Base-by-base conservation (phyloP, 1,140 invertebrate genomes). In the Drosophila virilis region DNA sequence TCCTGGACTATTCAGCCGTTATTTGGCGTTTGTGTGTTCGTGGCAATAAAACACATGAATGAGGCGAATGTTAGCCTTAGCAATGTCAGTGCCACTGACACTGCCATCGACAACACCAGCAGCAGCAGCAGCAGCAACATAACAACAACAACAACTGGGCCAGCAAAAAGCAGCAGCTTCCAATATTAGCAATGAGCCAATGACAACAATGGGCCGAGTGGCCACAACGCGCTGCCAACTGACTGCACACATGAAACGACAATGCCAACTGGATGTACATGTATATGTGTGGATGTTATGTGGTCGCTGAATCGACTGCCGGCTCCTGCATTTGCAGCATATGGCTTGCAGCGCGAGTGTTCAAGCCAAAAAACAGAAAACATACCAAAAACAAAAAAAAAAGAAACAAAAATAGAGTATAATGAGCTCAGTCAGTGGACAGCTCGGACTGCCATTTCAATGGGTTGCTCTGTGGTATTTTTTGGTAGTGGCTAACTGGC, bases 161-260 rank as follows among this genome's bases (percentile, higher is more conserved):
- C 45, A 57, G 40, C 67, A 61, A 67, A 66, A 67, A 68, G 66
- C 80, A 65, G 67, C 50, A 86, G 82, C 82, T 62, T 67, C 83
- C 79, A 88, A 86, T 86, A 86, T 86, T 86, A 88, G 82, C 83
- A 88, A 88, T 88, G 83, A 75, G 60, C 75, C 83, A 78, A 76
- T 88, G 82, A 86, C 82, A 86, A 86, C 82, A 86, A 82, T 82
- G 78, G 82, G 22, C 82, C 78, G 66, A 86, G 69, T 88, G 71
- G 68, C 72, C 69, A 43, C 71, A 72, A 52, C 69, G 67, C 78
- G 69, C 43, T 71, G 50, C 71, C 67, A 83, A 83, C 46, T 75
- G 75, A 51, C 57, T 28, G 45, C 52, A 66, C 50, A 79, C 33
- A 59, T 22, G 17, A 57, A 54, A 60, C 42, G 57, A 37, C 13